These are phyloP conservation scores for Lampris incognitus DNA, from an alignment of 2,113 vertebrate genomes.

Conservation along the genomic window DNA sequence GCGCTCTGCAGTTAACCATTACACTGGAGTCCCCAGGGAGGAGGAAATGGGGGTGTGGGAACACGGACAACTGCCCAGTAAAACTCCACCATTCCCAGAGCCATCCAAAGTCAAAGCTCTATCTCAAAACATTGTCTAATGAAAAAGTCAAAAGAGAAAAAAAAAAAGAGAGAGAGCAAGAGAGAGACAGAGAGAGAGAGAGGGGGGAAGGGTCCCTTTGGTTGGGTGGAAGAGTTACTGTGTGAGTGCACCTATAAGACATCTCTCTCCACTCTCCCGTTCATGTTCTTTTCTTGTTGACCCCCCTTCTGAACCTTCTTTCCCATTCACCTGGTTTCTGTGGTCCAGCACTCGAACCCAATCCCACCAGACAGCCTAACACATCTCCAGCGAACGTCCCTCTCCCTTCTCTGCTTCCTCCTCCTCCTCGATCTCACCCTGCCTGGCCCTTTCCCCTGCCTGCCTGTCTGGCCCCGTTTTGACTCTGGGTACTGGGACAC, in stretches of 20 bases:
- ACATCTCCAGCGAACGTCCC: constrained; percentile 68
- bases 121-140: constrained; percentile 37
- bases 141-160: background rate
- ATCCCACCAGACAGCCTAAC: constrained; percentile 66
- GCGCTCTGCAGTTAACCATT: constrained; percentile 67
- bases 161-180: too few relatives aligned
- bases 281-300: constrained; percentile 12
- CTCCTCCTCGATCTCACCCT: constrained; percentile 36
- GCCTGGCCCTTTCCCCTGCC: constrained; percentile 53
- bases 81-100: constrained; percentile 56
- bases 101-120: constrained; percentile 25
- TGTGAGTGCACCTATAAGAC: constrained; percentile 35
- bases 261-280: constrained; percentile 34
- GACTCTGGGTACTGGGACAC: constrained; percentile 78
- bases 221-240: constrained; percentile 9
- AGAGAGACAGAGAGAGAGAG: background rate
- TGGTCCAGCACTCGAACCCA: constrained; percentile 48
- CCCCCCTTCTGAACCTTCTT: constrained; percentile 44
- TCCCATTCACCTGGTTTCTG: constrained; percentile 64
- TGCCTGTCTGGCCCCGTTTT: constrained; percentile 77
- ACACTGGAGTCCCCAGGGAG: constrained; percentile 48
- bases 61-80: constrained; percentile 53
- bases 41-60: constrained; percentile 76
- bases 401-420: constrained; percentile 19
- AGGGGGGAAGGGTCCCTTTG: background rate